Base-by-base conservation (phyloP, 2,113 vertebrate genomes). In the Gracilinanus agilis region DNA sequence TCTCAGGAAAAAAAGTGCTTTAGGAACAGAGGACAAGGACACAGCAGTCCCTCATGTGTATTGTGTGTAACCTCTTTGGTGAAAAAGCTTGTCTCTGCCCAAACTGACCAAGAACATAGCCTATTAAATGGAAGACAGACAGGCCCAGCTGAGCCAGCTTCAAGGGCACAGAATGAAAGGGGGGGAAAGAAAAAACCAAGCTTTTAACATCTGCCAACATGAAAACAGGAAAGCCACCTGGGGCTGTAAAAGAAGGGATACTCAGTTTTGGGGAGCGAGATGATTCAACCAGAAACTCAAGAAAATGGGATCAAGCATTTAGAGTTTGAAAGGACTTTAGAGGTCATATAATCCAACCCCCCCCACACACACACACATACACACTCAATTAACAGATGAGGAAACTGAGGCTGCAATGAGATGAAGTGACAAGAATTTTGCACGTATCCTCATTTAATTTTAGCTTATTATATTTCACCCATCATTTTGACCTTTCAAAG, bases 71-170 rank as follows among this genome's bases (percentile, higher is more conserved):
- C 67, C 34, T 83, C 67, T 83, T 83, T 83, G 67, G n/a, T 83
- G 67, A 83, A 40, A 83, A 83, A 83, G 67, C 67, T 83, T 83
- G 67, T 83, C n/a, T 83, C n/a, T 23, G 19, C 67, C 67, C 67
- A 83, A 83, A 83, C 67, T 83, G 67, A 83, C 67, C 67, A 83
- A 40, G 67, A 40, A 16, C 67, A 40, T 23, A 40, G 67, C 67
- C 67, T 83, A 83, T 83, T 83, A 83, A 83, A 40, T 83, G n/a
- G 67, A 83, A 83, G n/a, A 83, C n/a, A 83, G n/a, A 83, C 67
- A 83, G 67, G 67, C 67, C 67, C 67, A 83, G 67, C 67, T 83
- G 67, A 83, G 67, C 67, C 67, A 40, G 67, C 67, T 83, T 83
- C 67, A 83, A 83, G 67, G 67, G n/a, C 67, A 83, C 67, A 83